Conservation (phyloP, 2,797 vertebrate genomes). For the Anguilla anguilla region DNA sequence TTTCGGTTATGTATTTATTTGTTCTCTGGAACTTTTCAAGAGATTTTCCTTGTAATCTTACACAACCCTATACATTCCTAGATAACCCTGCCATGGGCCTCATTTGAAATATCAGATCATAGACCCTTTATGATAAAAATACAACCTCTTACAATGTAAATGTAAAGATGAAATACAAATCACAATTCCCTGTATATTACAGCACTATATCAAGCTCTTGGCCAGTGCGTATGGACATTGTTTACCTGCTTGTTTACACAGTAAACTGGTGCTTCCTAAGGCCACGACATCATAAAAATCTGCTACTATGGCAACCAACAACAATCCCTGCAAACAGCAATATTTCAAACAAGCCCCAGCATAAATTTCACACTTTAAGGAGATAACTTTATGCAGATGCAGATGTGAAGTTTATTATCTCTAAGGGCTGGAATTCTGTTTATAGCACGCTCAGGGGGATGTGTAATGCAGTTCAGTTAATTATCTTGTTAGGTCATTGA, state of each 20-base stretch:
- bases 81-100: background rate
- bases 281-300: constrained; percentile 31
- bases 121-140: background rate
- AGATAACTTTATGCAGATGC: constrained; percentile 15
- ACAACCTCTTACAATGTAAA: background rate
- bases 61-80: background rate
- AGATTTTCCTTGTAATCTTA: background rate
- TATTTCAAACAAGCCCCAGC: constrained; percentile 24
- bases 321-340: constrained; percentile 27
- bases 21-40: background rate
- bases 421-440: constrained; percentile 15
- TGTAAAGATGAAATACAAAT: background rate
- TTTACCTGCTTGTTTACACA: background rate
- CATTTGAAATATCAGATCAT: background rate
- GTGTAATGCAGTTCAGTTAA: background rate
- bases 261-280: background rate
- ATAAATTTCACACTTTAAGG: constrained; percentile 19
- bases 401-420: constrained; percentile 24
- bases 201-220: background rate
- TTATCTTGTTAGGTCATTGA: constrained; percentile 35
- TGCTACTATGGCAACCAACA: constrained; percentile 44
- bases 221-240: background rate
- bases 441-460: background rate
- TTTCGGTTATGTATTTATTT: background rate
- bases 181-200: background rate